Evolutionary conservation across 2,888 invertebrate species (phyloP), one percentile per base, ranked within the genome.

Genomic region (Eugnorisma glareosa): DNA sequence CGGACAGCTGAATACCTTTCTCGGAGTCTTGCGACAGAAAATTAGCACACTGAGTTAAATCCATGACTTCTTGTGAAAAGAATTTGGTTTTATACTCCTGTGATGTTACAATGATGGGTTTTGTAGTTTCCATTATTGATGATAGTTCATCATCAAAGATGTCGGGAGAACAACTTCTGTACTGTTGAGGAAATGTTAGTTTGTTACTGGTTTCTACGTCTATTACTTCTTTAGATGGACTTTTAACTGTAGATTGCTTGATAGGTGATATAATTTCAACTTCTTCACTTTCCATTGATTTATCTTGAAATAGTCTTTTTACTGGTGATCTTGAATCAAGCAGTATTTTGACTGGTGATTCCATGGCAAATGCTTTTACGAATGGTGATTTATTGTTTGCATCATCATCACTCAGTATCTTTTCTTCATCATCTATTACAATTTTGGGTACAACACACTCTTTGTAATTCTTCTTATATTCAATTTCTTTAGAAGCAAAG

Each of bases 61-160:
- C 94, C 93, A 94, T 93, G 73, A 89, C 86, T 67, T 83, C 83
- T 86, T 84, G 79, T 28, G 70, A 73, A 68, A 84, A 81, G 10
- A 77, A 73, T 79, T 86, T 90, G 11, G 84, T 84, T 79, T 83
- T 81, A 71, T 87, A 72, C 73, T 88, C 83, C 74, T 81, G 81
- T 74, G 82, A 82, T 64, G 84, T 48, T 48, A 75, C 43, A 45
- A 74, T 57, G 67, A 67, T 28, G 72, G 75, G 81, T 69, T 80
- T 80, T 21, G 78, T 73, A 57, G 68, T 75, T n/a, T 83, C 84
- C 59, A 89, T 82, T 43, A 93, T 86, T 48, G 87, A 83, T 61
- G 90, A 90, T 1, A 86, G 82, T 86, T 96, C 96, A 91, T 96
- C 96, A 91, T 95, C 97, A 94, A 97, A 97, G 66, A 97, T 87